phyloP scores from a whole-genome alignment of 2,113 vertebrate genomes.

The Dunckerocampus dactyliophorus region DNA sequence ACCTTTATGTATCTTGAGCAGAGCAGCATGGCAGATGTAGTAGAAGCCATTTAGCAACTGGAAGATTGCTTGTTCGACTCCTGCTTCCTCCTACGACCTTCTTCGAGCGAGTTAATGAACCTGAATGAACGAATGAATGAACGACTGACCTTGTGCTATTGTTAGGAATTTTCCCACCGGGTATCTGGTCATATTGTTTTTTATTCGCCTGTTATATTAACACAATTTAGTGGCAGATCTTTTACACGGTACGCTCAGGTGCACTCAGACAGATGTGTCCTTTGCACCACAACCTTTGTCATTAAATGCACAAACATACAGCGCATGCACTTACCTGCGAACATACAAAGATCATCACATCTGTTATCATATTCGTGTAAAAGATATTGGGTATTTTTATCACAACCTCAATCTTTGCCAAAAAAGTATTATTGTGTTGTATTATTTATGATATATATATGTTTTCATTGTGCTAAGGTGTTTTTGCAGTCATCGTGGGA shows the following conservation, averaged over 20 bases:
- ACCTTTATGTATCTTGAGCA: neutral
- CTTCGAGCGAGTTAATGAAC: neutral
- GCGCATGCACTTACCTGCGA: no score
- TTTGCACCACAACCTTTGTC: neutral
- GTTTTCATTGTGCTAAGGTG: neutral
- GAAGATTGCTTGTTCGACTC: neutral
- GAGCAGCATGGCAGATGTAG: neutral
- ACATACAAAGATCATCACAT: neutral
- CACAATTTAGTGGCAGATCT: neutral
- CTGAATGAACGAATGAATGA: neutral
- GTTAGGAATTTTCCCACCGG: neutral
- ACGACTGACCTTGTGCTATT: neutral
- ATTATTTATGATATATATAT: neutral
- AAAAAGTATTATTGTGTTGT: neutral
- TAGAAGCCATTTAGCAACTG: neutral
- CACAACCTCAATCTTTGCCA: no score
- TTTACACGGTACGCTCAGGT: neutral
- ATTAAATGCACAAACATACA: neutral
- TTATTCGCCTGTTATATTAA: neutral
- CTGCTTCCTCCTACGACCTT: neutral
- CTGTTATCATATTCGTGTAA: neutral
- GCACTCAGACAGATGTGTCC: neutral
- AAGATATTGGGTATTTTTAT: no score
- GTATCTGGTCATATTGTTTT: neutral
- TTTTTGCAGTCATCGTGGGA: slow-evolving; percentile 16